Base-by-base conservation (phyloP, 35 echinoderm and acorn worm genomes). In the Eucidaris tribuloides region DNA sequence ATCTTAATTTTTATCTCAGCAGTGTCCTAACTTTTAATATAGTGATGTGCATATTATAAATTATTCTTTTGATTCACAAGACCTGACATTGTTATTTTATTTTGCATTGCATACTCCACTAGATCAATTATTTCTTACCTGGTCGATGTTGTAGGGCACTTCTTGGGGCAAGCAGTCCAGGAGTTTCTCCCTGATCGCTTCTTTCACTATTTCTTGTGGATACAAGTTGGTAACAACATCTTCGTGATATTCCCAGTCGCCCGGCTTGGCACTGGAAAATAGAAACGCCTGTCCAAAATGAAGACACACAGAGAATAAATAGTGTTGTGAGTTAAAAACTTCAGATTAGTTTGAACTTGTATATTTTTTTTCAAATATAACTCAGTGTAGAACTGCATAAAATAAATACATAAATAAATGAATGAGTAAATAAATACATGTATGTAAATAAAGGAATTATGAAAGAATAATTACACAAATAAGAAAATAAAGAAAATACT, bases 131-230 rank as follows among this genome's bases (percentile, higher is more conserved):
- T 39, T 32, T 39, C 59, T 76, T 66, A 93, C 96, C 91, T 99
- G 96, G 7, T 36, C 35, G 2, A 99, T 58, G 33, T 86, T 88
- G 86, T 99, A 99, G 43, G 96, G 96, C 9, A 99, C 87, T 82
- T 99, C 96, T 43, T 99, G 65, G 22, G 83, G 87, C 31, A 99
- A 60, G 14, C 71, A 63, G 62, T 99, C 84, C 37, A 99, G 74
- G 20, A 99, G 91, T 65, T 99, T 82, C 71, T 92, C 96, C 36
- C 96, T 39, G 32, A 99, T 90, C 0, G 90, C 96, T 56, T 99
- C 96, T 20, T 62, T 45, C 39, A 99, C 56, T 6, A 99, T 85
- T 39, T 99, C 82, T 31, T 90, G 70, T 25, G 96, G 96, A 36
- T 77, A 54, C 45, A 93, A 55, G 70, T 90, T 85, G 71, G 96